A percentile compares a stretch with the other conserved stretches of the same genome.
These are phyloP conservation scores for Rousettus madagascariensis DNA, from an alignment of 2,797 vertebrate species.

Conservation along the genomic window DNA sequence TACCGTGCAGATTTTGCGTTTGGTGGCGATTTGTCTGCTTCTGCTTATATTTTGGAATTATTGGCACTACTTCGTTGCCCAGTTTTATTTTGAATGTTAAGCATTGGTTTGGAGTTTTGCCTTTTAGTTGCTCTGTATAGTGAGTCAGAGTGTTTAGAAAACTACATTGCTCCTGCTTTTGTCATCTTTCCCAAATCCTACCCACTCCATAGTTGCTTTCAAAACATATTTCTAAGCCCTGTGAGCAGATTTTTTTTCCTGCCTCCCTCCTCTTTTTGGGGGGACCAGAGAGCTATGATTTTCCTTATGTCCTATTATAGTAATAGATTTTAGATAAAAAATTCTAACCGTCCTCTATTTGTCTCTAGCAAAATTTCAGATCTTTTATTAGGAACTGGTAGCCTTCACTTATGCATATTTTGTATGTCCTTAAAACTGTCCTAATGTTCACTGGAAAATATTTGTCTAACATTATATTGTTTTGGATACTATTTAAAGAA, in stretches of 20 bases:
- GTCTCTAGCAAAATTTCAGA: background rate
- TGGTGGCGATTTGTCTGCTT: background rate
- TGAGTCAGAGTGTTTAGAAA: background rate
- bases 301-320: background rate
- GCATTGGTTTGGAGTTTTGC: background rate
- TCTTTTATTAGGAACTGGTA: background rate
- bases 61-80: background rate
- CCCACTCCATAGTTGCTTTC: background rate
- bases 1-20: background rate
- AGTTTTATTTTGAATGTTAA: constrained; percentile 36
- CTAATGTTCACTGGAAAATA: constrained; percentile 1
- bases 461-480: background rate
- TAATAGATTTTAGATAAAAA: background rate
- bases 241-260: background rate
- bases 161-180: background rate
- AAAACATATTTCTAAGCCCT: background rate
- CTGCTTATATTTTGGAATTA: background rate
- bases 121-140: background rate
- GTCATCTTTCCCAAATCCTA: background rate
- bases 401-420: background rate
- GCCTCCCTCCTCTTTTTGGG: background rate
- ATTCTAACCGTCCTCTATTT: background rate
- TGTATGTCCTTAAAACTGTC: background rate
- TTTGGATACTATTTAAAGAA: constrained; percentile 32
- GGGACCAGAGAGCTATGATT: background rate